Base-by-base conservation (phyloP, 2,888 invertebrate species). In the Beris morrisii region DNA sequence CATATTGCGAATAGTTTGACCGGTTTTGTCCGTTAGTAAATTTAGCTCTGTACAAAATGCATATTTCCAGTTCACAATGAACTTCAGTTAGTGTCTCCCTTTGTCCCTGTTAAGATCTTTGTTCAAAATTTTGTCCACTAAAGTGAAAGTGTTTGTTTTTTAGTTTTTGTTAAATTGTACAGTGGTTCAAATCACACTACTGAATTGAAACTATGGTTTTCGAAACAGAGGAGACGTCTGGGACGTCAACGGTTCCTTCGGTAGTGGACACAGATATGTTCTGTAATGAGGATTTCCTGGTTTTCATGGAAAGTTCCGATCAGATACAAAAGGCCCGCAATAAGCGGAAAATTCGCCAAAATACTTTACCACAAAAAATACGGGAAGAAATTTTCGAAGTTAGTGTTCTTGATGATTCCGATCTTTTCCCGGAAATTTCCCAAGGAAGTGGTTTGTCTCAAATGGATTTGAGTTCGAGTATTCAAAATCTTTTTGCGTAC, bases 401-500 rank as follows among this genome's bases (percentile, higher is more conserved):
- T 7, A 50, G 48, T 15, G 9, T 11, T 13, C 28, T 32, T 11
- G 22, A 13, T 32, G 52, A 58, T 30, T 15, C 30, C 43, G 32
- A 55, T n/a, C n/a, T 13, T 5, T 11, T 7, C 5, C 22, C 52
- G 30, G 57, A 65, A 43, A 56, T 38, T 43, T 9, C 38, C 9
- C 30, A 48, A 13, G 59, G 50, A 13, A 50, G 50, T n/a, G 38
- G 38, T 32, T 48, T 56, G 12, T 48, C 22, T 48, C 11, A 32
- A 3, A 56, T 30, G 15, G 43, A 28, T 44, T 31, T 57, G 7
- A 65, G 50, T 43, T 31, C 56, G 7, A 64, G 59, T 11, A 65
- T 59, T 28, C 48, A 68, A 38, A 55, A 65, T 46, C 43, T 68
- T 5, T 68, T 68, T 31, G 50, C 53, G 32, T 68, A 65, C 50